Percentiles rank a stretch among this genome's conserved stretches.
phyloP scores from a whole-genome alignment of 2,888 invertebrate genomes.

The Drosophila suboccidentalis region DNA sequence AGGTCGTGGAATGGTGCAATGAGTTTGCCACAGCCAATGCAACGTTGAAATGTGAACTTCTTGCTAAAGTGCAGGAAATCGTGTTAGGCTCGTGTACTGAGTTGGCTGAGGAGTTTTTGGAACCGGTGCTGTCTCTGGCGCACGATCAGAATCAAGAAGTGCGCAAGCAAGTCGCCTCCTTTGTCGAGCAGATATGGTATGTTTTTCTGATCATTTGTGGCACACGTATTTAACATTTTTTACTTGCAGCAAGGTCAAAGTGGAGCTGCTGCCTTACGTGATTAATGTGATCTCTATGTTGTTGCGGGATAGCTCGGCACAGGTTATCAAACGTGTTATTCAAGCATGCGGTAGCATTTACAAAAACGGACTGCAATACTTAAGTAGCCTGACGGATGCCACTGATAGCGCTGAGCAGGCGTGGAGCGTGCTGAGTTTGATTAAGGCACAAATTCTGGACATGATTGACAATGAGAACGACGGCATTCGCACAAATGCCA shows the following conservation, averaged over 20 bases:
- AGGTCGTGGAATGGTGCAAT: conserved; percentile 86
- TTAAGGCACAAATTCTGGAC: conserved; percentile 94
- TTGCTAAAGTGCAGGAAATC: conserved; percentile 94
- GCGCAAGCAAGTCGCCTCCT: conserved; percentile 94
- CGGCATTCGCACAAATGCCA: conserved; percentile 97
- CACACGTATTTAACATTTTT: neutral
- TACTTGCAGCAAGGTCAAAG: conserved; percentile 92
- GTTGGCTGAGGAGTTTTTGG: conserved; percentile 94
- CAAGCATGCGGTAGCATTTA: conserved; percentile 95
- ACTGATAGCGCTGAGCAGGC: conserved; percentile 93
- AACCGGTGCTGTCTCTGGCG: conserved; percentile 94
- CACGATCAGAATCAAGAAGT: conserved; percentile 94
- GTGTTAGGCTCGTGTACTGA: conserved; percentile 92
- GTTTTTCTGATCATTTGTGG: neutral
- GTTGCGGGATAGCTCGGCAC: conserved; percentile 91
- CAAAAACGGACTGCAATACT: conserved; percentile 92
- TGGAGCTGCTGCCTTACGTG: conserved; percentile 92
- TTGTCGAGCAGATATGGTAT: conserved; percentile 98
- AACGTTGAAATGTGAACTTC: conserved; percentile 79
- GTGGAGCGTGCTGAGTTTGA: conserved; percentile 93
- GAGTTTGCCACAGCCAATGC: conserved; percentile 74
- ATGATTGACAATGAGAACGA: conserved; percentile 99
- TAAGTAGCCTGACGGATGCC: conserved; percentile 89
- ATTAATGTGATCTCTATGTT: conserved; percentile 92
- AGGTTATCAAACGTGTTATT: conserved; percentile 96